A percentile compares a stretch with the other conserved stretches of the same genome.
Conservation (phyloP, 2,888 invertebrate genomes). For the Dilophus febrilis region DNA sequence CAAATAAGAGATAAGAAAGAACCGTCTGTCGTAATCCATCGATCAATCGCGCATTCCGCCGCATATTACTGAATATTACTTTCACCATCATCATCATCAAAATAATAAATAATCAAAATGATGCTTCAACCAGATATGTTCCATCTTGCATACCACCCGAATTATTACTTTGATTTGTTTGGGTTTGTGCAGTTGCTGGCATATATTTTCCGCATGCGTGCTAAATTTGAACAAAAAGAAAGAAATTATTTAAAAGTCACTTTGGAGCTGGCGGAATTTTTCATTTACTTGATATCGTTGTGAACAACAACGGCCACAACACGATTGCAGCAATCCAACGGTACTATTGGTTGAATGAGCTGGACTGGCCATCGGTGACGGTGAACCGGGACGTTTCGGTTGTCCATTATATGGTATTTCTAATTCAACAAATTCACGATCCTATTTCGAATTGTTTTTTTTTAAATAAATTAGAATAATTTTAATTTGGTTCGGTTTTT, state of each 20-base stretch:
- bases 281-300: slow-evolving; percentile 69
- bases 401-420: slow-evolving; percentile 90
- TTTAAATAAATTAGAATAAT: not conserved
- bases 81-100: too few species aligned
- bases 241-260: slow-evolving; percentile 14
- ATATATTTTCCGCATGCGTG: slow-evolving; percentile 78
- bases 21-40: too few species aligned
- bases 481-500: not conserved
- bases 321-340: slow-evolving; percentile 55
- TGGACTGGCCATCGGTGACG: slow-evolving; percentile 72
- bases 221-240: slow-evolving; percentile 27
- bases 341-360: slow-evolving; percentile 66
- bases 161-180: slow-evolving; percentile 56
- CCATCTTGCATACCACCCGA: slow-evolving; percentile 55
- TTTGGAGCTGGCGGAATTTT: too few species aligned
- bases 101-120: slow-evolving; percentile 49
- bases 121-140: slow-evolving; percentile 70
- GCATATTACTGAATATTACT: too few species aligned
- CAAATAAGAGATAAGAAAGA: too few species aligned
- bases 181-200: slow-evolving; percentile 65
- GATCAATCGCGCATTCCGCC: too few species aligned
- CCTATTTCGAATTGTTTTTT: slow-evolving; percentile 35
- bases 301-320: slow-evolving; percentile 70
- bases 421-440: slow-evolving; percentile 92
- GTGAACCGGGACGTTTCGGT: slow-evolving; percentile 78